Conservation (phyloP, 2,113 vertebrate species). For the Catharus bicknelli region DNA sequence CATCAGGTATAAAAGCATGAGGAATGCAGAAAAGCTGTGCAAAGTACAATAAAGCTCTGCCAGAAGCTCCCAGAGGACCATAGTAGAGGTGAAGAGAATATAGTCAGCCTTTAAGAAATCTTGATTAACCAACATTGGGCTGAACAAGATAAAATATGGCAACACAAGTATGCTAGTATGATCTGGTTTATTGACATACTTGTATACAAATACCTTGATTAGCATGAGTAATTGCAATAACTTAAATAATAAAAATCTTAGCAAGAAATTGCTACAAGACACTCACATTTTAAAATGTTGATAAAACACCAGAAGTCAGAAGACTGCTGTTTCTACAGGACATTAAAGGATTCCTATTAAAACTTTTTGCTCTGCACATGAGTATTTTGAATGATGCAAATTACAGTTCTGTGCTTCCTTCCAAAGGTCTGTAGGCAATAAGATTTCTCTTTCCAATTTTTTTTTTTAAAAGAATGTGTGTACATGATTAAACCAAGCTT, state of each 20-base stretch:
- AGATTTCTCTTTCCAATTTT: background rate
- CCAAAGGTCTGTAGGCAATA: background rate
- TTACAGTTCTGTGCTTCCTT: background rate
- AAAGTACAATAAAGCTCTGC: background rate
- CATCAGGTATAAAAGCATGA: background rate
- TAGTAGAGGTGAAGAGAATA: background rate
- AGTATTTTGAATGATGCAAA: background rate
- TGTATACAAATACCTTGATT: background rate
- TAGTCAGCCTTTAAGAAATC: background rate
- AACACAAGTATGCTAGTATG: background rate
- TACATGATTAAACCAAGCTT: slow-evolving; percentile 23
- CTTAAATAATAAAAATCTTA: background rate
- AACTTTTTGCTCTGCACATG: background rate
- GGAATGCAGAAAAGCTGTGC: background rate
- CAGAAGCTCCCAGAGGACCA: background rate
- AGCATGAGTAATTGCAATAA: background rate
- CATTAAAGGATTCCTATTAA: background rate
- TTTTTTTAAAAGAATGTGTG: background rate
- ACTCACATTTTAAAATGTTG: background rate
- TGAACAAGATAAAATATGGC: background rate
- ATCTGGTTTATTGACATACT: background rate
- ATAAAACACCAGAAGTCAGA: background rate
- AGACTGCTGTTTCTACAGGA: background rate
- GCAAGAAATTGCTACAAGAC: background rate
- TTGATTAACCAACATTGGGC: background rate